Conservation (phyloP, 2,797 vertebrate species). For the Vespertilio murinus region DNA sequence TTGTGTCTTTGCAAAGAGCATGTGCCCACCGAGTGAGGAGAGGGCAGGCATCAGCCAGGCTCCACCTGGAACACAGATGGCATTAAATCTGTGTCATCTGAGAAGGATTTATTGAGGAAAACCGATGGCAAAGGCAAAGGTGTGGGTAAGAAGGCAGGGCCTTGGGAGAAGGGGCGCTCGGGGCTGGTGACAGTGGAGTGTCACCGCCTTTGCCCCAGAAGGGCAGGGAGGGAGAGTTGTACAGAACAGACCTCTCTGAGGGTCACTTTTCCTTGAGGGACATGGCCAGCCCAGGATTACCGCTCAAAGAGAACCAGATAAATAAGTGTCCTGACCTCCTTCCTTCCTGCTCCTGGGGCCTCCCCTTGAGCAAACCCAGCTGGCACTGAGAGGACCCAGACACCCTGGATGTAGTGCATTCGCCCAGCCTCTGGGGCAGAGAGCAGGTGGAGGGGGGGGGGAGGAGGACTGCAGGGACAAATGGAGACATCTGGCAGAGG, state of each 20-base stretch:
- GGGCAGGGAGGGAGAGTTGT: not conserved
- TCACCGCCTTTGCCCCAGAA: not conserved
- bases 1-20: not conserved
- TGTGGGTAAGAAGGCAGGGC: not conserved
- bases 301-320: not conserved
- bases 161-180: not conserved
- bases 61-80: not conserved
- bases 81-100: not conserved
- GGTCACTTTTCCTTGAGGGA: not conserved
- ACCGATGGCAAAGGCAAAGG: not conserved
- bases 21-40: not conserved
- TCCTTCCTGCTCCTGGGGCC: not conserved
- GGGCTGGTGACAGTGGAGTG: too few species aligned
- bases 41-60: not conserved
- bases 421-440: not conserved
- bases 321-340: not conserved
- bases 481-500: not conserved
- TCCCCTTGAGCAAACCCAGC: not conserved
- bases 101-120: not conserved
- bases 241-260: not conserved
- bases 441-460: not conserved
- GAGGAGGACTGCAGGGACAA: not conserved
- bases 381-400: not conserved
- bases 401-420: fast-evolving
- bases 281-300: not conserved